Evolutionary conservation across 2,888 invertebrate species (phyloP), one percentile per base, ranked within the genome.

Genomic region (Leptopilina drosophilae): DNA sequence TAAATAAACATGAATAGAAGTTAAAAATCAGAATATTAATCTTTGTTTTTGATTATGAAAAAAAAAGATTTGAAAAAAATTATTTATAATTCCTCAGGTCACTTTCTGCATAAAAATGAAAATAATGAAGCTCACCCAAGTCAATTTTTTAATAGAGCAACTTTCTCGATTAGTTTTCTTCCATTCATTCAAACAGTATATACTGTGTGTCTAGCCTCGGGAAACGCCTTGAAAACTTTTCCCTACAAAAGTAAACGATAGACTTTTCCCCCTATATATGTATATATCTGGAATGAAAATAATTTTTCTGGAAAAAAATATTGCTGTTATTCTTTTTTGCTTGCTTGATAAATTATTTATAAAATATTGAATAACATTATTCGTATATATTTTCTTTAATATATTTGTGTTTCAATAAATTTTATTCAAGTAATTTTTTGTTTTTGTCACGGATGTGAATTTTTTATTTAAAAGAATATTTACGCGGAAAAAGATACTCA

Each of bases 121-220:
- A 49, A 62, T 62, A 62, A 62, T 62, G 15, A 62, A 62, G 62
- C 62, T n/a, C 15, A 62, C 62, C 62, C 15, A 9, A 62, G 62
- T 62, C 62, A 15, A 62, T 62, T 62, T 62, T 62, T 62, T 62
- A 62, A 62, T 62, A 62, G 62, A 62, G 15, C 15, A 62, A 62
- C 62, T 62, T 62, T 62, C 62, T 62, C 62, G 62, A 62, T 62
- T 62, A 62, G 62, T 62, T 62, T 62, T 62, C 62, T 62, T 62
- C 62, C 62, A 62, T 62, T 62, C 62, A 62, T 62, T 62, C 62
- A 62, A 62, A 62, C 62, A 62, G 62, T 62, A 62, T 62, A 62
- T 20, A 15, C 62, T 20, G 49, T 49, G 49, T 49, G 11, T 62
- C 62, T 62, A 62, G 62, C 62, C 62, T 62, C 62, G 62, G 20